These are phyloP conservation scores for Megamerina dolium DNA, from an alignment of 2,888 invertebrate species.

Conservation along the genomic window DNA sequence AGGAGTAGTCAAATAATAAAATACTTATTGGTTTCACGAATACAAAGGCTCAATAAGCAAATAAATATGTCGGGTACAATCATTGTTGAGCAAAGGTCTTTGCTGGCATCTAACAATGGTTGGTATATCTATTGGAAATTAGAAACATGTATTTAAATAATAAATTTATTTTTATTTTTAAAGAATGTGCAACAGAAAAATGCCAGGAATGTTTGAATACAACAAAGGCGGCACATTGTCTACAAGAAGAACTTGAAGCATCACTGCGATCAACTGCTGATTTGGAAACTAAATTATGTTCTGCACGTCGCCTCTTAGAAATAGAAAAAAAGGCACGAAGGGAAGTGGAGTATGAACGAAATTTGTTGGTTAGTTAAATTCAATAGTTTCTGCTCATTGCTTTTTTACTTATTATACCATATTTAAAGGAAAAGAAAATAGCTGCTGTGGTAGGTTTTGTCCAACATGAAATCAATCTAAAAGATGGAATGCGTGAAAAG, in stretches of 20 bases:
- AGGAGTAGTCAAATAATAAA: no score
- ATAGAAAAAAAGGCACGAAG: conserved; percentile 68
- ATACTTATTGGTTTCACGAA: no score
- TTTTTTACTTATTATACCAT: neutral
- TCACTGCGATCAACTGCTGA: conserved; percentile 66
- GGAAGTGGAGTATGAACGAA: conserved; percentile 65
- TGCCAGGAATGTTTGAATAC: conserved; percentile 63
- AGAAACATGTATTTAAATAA: no score
- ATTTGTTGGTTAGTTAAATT: conserved; percentile 57
- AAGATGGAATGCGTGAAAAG: conserved; percentile 76
- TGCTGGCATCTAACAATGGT: no score
- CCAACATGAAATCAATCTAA: conserved; percentile 64
- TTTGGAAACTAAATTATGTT: conserved; percentile 73
- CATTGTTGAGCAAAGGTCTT: no score
- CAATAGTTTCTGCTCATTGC: neutral
- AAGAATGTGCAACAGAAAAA: no score
- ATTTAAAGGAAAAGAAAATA: conserved; percentile 64
- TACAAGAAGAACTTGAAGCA: conserved; percentile 65
- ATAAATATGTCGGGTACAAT: no score
- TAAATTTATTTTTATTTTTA: no score
- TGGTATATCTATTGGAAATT: no score
- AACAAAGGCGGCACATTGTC: conserved; percentile 64
- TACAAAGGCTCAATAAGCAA: no score
- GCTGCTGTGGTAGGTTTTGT: conserved; percentile 67
- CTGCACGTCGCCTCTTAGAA: conserved; percentile 74